Evolutionary conservation across 1,140 invertebrate genomes (phyloP).

Genomic region (Hyposmocoma kahamanoa): DNA sequence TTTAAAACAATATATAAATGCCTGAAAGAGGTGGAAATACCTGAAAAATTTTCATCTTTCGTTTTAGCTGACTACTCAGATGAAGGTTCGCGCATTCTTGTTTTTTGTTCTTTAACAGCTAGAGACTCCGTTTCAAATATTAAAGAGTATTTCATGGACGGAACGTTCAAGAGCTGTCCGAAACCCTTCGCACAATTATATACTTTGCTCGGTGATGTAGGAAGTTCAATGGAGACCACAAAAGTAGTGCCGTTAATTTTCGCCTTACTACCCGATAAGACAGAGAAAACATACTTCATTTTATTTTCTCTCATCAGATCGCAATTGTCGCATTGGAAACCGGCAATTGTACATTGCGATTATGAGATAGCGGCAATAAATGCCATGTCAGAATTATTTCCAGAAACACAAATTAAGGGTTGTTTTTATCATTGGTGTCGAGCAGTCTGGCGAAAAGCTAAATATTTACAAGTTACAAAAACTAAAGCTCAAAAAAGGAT

Average conservation of each 20-base stretch:
- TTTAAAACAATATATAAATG: too few relatives aligned
- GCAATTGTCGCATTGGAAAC: not conserved
- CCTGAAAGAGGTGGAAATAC: too few relatives aligned
- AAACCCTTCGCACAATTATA: not conserved
- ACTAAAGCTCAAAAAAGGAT: not conserved
- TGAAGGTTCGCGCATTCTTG: too few relatives aligned
- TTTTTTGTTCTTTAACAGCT: too few relatives aligned
- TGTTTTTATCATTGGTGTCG: not conserved
- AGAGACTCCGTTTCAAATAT: too few relatives aligned
- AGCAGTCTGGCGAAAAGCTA: not conserved
- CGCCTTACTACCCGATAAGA: not conserved
- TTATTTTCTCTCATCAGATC: not conserved
- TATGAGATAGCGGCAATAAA: not conserved
- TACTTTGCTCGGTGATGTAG: not conserved
- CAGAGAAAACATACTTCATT: not conserved
- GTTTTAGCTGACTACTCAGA: too few relatives aligned
- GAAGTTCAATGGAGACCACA: not conserved
- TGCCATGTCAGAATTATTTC: not conserved
- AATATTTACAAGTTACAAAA: not conserved
- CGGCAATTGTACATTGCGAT: not conserved
- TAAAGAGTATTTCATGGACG: too few relatives aligned
- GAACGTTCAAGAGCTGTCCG: not conserved
- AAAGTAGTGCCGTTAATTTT: not conserved
- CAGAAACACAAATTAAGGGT: not conserved
- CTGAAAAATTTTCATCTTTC: too few relatives aligned